A percentile compares a stretch with the other conserved stretches of the same genome.
phyloP scores from a whole-genome alignment of 1,140 invertebrate genomes.

The Pseudomyrmex sp. region DNA sequence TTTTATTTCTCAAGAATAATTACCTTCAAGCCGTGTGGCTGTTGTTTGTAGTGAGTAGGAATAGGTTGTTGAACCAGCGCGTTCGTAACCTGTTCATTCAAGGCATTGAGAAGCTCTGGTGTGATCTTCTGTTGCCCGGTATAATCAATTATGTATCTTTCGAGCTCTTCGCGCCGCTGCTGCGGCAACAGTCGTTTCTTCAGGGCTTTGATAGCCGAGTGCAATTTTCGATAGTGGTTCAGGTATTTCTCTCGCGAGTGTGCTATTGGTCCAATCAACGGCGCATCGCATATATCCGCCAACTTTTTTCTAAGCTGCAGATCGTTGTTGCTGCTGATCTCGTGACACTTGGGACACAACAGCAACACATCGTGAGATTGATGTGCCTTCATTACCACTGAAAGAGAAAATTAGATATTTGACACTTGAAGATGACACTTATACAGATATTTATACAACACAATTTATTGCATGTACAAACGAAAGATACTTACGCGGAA shows the following conservation, averaged over 20 bases:
- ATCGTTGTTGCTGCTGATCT: conserved; percentile 90
- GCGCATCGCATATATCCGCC: conserved; percentile 88
- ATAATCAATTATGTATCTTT: conserved; percentile 84
- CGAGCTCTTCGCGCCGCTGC: conserved; percentile 84
- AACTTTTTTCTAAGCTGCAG: conserved; percentile 87
- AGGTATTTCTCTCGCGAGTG: conserved; percentile 66
- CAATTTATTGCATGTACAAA: not conserved
- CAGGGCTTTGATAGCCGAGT: conserved; percentile 88
- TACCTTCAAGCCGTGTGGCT: conserved; percentile 80
- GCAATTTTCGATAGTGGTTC: conserved; percentile 85
- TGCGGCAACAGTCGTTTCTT: conserved; percentile 84
- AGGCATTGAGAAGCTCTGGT: conserved; percentile 82
- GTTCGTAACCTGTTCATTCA: conserved; percentile 78
- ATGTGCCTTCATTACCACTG: conserved; percentile 92
- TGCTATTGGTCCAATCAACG: conserved; percentile 83
- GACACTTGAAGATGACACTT: not conserved
- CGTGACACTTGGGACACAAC: conserved; percentile 91
- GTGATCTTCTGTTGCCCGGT: conserved; percentile 83
- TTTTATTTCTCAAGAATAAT: conserved; percentile 18
- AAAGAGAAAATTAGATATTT: conserved; percentile 58
- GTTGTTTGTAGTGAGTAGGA: conserved; percentile 61
- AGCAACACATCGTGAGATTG: conserved; percentile 93
- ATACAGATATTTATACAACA: not conserved
- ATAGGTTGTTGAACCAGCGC: conserved; percentile 24
- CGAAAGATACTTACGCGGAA: conserved; percentile 87